A percentile compares a stretch with the other conserved stretches of the same genome.
Conservation (phyloP, 2,797 vertebrate genomes). For the Vultur gryphus region DNA sequence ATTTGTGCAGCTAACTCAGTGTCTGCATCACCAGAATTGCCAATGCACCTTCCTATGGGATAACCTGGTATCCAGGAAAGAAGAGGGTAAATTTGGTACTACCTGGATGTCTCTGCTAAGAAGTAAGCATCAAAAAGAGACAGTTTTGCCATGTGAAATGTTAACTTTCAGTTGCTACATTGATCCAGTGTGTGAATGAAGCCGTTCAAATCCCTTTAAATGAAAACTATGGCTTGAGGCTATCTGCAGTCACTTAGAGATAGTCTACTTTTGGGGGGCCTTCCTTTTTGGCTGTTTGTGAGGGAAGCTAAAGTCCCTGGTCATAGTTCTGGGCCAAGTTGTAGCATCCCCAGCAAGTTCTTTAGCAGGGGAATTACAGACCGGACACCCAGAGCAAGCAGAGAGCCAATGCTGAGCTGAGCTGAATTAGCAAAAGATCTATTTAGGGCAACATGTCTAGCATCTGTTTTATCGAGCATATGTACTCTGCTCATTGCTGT, state of each 20-base stretch:
- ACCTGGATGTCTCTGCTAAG: neutral
- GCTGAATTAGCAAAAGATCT: slow-evolving; percentile 21
- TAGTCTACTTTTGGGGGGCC: neutral
- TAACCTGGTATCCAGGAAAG: neutral
- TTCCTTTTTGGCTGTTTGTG: neutral
- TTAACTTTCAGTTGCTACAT: neutral
- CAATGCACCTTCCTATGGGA: neutral
- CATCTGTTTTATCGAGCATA: slow-evolving; percentile 15
- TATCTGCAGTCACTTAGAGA: neutral
- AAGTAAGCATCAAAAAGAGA: neutral
- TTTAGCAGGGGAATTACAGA: neutral
- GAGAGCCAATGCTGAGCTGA: neutral
- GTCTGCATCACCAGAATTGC: neutral
- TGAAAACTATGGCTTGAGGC: neutral
- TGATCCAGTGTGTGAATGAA: neutral
- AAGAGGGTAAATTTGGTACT: neutral
- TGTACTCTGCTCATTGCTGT: neutral
- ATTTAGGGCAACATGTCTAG: slow-evolving; percentile 7
- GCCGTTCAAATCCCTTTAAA: neutral
- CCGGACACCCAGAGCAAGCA: neutral
- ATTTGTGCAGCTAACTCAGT: neutral
- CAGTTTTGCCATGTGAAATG: neutral
- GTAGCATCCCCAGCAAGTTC: neutral
- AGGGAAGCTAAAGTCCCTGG: neutral
- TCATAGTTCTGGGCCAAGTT: neutral